These are phyloP conservation scores for Auanema sp. DNA, from an alignment of 2,888 invertebrate genomes.

Conservation along the genomic window DNA sequence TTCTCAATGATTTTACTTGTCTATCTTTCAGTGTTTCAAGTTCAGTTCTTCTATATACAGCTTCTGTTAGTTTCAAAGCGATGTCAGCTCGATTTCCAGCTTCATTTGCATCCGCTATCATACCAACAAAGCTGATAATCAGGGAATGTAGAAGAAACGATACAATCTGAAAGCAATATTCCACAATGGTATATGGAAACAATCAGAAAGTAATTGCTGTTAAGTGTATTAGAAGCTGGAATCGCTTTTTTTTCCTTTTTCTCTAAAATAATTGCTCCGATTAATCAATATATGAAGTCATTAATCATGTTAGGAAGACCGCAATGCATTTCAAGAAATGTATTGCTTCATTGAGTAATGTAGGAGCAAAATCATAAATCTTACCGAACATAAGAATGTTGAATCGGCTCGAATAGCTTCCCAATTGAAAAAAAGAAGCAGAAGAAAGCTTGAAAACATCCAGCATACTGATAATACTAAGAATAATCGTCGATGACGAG, in stretches of 20 bases:
- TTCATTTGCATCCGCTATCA: conserved; percentile 58
- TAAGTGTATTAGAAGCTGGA: conserved; percentile 7
- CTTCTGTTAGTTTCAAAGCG: conserved; percentile 57
- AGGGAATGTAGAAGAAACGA: conserved; percentile 56
- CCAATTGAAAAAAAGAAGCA: conserved; percentile 43
- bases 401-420: conserved; percentile 31
- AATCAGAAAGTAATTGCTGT: background rate
- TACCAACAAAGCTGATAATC: conserved; percentile 54
- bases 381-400: conserved; percentile 45
- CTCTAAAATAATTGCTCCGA: conserved; percentile 1
- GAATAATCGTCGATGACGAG: conserved; percentile 60
- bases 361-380: conserved; percentile 6
- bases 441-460: conserved; percentile 51
- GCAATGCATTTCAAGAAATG: no score
- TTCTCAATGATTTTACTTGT: conserved; percentile 35
- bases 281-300: no score
- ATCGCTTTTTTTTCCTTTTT: no score
- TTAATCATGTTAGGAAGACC: no score
- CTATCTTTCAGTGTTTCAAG: conserved; percentile 62
- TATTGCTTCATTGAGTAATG: background rate
- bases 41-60: conserved; percentile 59
- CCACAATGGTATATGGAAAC: background rate
- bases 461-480: conserved; percentile 50
- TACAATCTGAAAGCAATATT: conserved; percentile 31
- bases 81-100: conserved; percentile 60